Evolutionary conservation across 2,797 vertebrate genomes (phyloP).

Genomic region (Champsocephalus esox): DNA sequence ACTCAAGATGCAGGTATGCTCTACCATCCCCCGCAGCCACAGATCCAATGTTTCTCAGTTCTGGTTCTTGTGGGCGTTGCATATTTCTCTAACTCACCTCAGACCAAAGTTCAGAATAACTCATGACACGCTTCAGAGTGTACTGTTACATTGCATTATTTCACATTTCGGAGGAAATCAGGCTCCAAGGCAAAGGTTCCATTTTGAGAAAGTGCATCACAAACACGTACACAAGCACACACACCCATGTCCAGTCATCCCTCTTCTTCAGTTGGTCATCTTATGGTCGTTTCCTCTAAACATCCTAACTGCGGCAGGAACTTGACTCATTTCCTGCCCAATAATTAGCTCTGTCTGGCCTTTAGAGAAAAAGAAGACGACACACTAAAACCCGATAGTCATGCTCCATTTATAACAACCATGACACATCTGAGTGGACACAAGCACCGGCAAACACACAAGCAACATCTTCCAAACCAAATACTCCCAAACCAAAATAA

Average conservation of each 20-base stretch:
- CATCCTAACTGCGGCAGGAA: slow-evolving; percentile 51
- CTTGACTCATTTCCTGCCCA: slow-evolving; percentile 75
- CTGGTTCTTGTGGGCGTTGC: slow-evolving; percentile 26
- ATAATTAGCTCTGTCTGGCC: slow-evolving; percentile 67
- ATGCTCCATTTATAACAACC: slow-evolving; percentile 21
- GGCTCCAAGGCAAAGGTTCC: slow-evolving; percentile 13
- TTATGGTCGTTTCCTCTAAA: slow-evolving; percentile 71
- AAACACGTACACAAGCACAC: slow-evolving; percentile 34
- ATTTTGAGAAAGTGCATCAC: slow-evolving; percentile 22
- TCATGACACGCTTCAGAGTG: slow-evolving; percentile 26
- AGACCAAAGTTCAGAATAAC: slow-evolving; percentile 12
- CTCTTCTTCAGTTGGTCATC: slow-evolving; percentile 53
- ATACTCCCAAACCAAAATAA: background rate
- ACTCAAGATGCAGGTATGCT: slow-evolving; percentile 30
- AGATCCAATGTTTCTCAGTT: slow-evolving; percentile 14
- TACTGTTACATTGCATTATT: slow-evolving; percentile 14
- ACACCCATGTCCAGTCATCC: slow-evolving; percentile 40
- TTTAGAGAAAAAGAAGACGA: slow-evolving; percentile 39
- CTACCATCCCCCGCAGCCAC: slow-evolving; percentile 14
- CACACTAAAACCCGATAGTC: slow-evolving; percentile 19
- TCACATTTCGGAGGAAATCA: background rate
- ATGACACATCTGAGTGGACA: background rate
- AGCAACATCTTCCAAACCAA: background rate
- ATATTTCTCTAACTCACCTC: slow-evolving; percentile 41
- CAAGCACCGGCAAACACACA: background rate